A percentile compares a stretch with the other conserved stretches of the same genome.
phyloP scores from a whole-genome alignment of 2,113 vertebrate genomes.

The Varanus salvator region DNA sequence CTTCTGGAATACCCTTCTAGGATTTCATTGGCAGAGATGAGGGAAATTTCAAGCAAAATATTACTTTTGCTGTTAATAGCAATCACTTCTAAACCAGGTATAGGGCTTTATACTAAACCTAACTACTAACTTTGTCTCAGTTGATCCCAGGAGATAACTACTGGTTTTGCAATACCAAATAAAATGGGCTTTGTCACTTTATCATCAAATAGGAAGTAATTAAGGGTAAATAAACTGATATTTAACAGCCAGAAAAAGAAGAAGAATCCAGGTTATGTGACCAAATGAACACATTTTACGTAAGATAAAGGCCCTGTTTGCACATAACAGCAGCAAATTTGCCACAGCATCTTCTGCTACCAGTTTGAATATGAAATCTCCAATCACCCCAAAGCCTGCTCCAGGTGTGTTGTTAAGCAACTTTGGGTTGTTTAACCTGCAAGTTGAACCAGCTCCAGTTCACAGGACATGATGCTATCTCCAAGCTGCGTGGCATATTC shows the following conservation, averaged over 20 bases:
- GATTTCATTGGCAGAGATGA: accelerated
- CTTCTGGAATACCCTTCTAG: conserved; percentile 3
- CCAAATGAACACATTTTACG: conserved; percentile 45
- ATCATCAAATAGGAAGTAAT: background rate
- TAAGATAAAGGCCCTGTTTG: background rate
- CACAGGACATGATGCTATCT: too few relatives aligned
- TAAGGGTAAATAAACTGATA: conserved; percentile 51
- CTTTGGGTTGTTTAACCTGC: too few relatives aligned
- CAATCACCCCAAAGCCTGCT: too few relatives aligned
- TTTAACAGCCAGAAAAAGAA: conserved; percentile 25
- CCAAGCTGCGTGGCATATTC: too few relatives aligned
- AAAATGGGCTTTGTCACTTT: background rate
- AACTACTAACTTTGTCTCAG: conserved; percentile 22
- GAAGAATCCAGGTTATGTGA: conserved; percentile 36
- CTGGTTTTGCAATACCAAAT: conserved; percentile 30
- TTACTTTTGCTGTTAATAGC: background rate
- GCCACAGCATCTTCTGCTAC: too few relatives aligned
- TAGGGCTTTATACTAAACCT: conserved; percentile 27
- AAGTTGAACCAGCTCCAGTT: too few relatives aligned
- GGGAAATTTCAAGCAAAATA: conserved; percentile 47
- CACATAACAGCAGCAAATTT: too few relatives aligned
- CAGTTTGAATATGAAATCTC: too few relatives aligned
- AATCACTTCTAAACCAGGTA: conserved; percentile 34
- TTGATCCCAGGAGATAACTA: conserved; percentile 25
- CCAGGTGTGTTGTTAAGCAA: too few relatives aligned